These are phyloP conservation scores for Heliconius himera DNA, from an alignment of 1,140 invertebrate genomes.

Conservation along the genomic window DNA sequence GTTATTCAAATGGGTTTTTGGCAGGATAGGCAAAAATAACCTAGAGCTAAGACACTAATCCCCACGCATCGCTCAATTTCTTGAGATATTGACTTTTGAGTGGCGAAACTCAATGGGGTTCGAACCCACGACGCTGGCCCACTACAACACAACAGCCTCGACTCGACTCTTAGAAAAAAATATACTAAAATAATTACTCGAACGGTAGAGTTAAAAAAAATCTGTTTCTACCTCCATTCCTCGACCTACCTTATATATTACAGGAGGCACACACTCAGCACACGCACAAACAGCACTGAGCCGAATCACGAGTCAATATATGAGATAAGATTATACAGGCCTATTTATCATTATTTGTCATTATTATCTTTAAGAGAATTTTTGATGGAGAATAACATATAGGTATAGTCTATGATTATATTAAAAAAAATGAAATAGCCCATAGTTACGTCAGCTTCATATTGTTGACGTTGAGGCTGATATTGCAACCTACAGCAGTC, in stretches of 20 bases:
- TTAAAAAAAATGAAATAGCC: not conserved
- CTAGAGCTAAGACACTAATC: not conserved
- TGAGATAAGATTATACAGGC: constrained; percentile 33
- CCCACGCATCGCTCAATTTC: not conserved
- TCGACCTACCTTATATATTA: constrained; percentile 20
- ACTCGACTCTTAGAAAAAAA: too few relatives aligned
- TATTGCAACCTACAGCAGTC: too few relatives aligned
- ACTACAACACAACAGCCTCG: too few relatives aligned
- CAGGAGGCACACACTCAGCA: constrained; percentile 28
- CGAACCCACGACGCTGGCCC: too few relatives aligned
- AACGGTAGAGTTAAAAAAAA: not conserved
- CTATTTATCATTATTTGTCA: constrained; percentile 11
- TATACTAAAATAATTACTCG: too few relatives aligned
- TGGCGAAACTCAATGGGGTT: too few relatives aligned
- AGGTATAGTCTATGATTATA: not conserved
- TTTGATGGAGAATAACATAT: constrained; percentile 1
- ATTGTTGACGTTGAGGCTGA: too few relatives aligned
- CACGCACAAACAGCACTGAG: constrained; percentile 33
- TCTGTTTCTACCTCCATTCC: not conserved
- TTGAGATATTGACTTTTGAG: too few relatives aligned
- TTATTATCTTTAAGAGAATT: not conserved
- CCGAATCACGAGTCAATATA: constrained; percentile 40
- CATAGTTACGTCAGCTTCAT: not conserved
- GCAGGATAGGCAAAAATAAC: not conserved
- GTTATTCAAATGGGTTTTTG: too few relatives aligned